Conservation (phyloP, 2,888 invertebrate species). For the Andricus quercusramuli region DNA sequence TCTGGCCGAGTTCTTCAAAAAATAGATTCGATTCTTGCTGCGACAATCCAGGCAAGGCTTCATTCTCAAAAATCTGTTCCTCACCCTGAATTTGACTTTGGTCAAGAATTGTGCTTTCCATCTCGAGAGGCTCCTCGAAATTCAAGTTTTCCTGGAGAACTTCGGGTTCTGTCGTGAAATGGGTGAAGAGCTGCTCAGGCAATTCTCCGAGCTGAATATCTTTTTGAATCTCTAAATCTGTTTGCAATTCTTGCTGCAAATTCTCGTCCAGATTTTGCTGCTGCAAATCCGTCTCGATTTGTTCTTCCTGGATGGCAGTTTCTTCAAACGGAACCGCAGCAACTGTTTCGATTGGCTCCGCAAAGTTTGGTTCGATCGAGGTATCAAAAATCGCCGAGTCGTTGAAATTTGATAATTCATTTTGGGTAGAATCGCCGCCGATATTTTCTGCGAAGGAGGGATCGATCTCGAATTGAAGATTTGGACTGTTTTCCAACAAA, state of each 20-base stretch:
- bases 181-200: background rate
- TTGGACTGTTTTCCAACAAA: background rate
- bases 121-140: no score
- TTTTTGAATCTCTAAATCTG: background rate
- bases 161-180: slow-evolving; percentile 9
- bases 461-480: slow-evolving; percentile 28
- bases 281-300: background rate
- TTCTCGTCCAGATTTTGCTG: background rate
- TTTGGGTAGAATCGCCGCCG: background rate
- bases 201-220: no score
- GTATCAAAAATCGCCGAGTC: slow-evolving; percentile 5
- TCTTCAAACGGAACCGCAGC: background rate
- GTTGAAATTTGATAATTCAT: slow-evolving; percentile 17
- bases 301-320: background rate
- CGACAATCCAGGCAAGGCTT: slow-evolving; percentile 20
- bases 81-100: slow-evolving; percentile 13
- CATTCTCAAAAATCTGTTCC: slow-evolving; percentile 15
- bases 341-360: background rate
- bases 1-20: slow-evolving; percentile 12
- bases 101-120: background rate
- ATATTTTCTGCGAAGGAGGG: slow-evolving; percentile 16
- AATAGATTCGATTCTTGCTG: slow-evolving; percentile 40
- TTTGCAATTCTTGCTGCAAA: background rate
- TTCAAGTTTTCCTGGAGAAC: background rate
- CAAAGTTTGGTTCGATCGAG: background rate